Base-by-base conservation (phyloP, 2,113 vertebrate species). In the Calyptomena viridis region DNA sequence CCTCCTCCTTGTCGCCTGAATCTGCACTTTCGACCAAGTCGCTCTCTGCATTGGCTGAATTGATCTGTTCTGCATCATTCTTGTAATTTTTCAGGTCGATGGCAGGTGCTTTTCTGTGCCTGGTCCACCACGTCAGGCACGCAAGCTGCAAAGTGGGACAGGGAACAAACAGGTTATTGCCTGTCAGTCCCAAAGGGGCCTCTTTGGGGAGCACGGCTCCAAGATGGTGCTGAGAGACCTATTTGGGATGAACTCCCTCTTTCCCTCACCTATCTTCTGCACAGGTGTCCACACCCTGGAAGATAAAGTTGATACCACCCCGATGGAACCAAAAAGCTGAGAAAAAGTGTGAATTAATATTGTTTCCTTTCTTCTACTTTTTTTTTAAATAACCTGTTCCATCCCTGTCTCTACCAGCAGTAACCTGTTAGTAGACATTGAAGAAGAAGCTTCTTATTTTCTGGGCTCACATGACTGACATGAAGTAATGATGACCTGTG, bases 81-180 rank as follows among this genome's bases (percentile, higher is more conserved):
- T 55, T 92, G 56, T 60, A 63, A 46, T 64, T 77, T 17, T 95
- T 76, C 64, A 98, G 85, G 79, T 97, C 97, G 9, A 89, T 31
- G 13, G 66, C 83, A 30, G 96, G 80, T 33, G 95, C 71, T 84
- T 97, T 90, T 40, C 87, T 95, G 75, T 98, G 88, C 84, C 98
- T 98, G 25, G 98, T 99, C 99, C 99, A 99, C 99, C 99, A 99
- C 0, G 98, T 99, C 94, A 99, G 96, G 89, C 98, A 94, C 79
- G 96, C 56, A 0, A 99, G 98, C 99, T 99, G 95, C 37, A 96
- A 64, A 87, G 47, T 5, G 28, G 35, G n/a, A 66, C 55, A 79
- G 49, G 83, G 46, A 58, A 46, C 21, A 59, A 52, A 16, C 8
- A 55, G 27, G 17, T 92, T 78, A 71, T 10, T 63, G 30, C 12